Percentiles rank a stretch among this genome's conserved stretches.
These are phyloP conservation scores for Ranitomeya variabilis DNA, from an alignment of 2,113 vertebrate species.

Conservation along the genomic window DNA sequence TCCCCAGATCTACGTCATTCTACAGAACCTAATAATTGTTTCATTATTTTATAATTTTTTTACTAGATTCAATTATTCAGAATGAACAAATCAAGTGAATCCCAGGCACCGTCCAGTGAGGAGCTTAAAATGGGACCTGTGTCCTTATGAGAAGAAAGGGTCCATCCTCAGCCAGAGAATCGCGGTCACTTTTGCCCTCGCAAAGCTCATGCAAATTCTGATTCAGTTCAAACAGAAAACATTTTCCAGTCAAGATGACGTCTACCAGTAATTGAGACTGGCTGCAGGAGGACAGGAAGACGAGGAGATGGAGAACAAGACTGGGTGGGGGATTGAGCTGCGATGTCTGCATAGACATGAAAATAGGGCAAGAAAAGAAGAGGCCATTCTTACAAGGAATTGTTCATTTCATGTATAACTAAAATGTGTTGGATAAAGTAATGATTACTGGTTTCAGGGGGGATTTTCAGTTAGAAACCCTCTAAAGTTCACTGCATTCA, in stretches of 20 bases:
- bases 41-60: no score
- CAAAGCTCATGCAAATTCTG: constrained; percentile 28
- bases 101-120: not conserved
- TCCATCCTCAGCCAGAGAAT: not conserved
- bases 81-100: not conserved
- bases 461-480: no score
- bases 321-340: not conserved
- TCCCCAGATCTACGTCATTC: no score
- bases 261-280: not conserved
- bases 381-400: no score
- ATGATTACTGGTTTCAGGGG: no score
- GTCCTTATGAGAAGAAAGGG: not conserved
- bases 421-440: no score
- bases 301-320: constrained; percentile 14
- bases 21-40: no score
- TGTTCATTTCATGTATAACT: no score
- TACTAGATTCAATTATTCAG: no score
- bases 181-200: not conserved
- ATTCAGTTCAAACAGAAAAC: constrained; percentile 4
- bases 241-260: constrained; percentile 26
- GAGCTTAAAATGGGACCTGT: not conserved
- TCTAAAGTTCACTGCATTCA: no score
- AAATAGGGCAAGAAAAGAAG: no score
- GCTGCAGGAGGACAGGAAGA: not conserved
- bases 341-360: not conserved